Evolutionary conservation across 2,797 vertebrate genomes (phyloP).

Genomic region (Capromys pilorides): DNA sequence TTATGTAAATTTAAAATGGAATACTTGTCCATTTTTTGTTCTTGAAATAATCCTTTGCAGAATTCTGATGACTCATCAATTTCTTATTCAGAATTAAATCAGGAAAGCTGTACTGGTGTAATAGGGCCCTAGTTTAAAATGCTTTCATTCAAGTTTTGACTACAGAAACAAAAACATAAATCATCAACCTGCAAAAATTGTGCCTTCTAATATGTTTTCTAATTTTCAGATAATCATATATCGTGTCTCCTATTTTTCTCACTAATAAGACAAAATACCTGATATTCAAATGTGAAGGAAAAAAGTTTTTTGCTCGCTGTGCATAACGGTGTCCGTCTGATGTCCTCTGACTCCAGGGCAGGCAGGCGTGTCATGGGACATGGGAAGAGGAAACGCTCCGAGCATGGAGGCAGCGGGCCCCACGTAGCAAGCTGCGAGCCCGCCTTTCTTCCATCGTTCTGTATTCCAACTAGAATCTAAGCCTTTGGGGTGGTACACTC

Average conservation of each 20-base stretch:
- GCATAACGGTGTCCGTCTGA: no score
- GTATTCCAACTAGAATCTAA: not conserved
- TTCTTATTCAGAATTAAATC: constrained; percentile 6
- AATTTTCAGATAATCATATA: not conserved
- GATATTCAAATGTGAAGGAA: not conserved
- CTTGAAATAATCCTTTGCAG: not conserved
- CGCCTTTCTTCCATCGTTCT: not conserved
- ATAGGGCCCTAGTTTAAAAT: not conserved
- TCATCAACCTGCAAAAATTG: not conserved
- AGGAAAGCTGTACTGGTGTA: not conserved
- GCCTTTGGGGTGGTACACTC: not conserved
- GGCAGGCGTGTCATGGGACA: not conserved
- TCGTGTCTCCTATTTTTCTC: not conserved
- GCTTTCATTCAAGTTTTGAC: constrained; percentile 24
- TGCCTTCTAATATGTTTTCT: not conserved
- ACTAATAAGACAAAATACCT: not conserved
- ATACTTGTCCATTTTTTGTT: not conserved
- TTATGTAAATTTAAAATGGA: not conserved
- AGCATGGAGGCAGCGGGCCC: no score
- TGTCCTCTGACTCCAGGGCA: not conserved
- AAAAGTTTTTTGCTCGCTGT: not conserved
- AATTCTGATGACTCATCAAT: not conserved
- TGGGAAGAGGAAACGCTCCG: not conserved
- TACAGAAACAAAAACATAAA: not conserved
- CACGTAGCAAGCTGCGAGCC: not conserved